phyloP scores from a whole-genome alignment of 1,140 invertebrate genomes.

The Adoxophyes honmai region DNA sequence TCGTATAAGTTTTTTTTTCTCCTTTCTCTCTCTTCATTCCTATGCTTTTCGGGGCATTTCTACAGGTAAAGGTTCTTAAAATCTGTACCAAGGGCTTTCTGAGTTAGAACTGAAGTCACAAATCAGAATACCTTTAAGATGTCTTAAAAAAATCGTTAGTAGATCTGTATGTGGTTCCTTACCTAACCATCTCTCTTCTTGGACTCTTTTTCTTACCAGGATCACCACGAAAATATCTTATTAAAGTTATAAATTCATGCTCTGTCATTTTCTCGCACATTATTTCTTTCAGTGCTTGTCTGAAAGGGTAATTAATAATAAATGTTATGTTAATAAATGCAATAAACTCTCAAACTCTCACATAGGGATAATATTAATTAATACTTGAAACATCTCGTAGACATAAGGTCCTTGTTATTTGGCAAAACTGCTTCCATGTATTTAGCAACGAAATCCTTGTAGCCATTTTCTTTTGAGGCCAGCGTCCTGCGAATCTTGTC shows the following conservation, averaged over 20 bases:
- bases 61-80: no score
- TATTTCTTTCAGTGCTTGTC: constrained; percentile 77
- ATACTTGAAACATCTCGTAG: constrained; percentile 78
- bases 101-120: no score
- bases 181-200: constrained; percentile 72
- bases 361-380: constrained; percentile 17
- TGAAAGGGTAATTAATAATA: constrained; percentile 33
- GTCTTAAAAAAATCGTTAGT: no score
- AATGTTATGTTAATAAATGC: no score
- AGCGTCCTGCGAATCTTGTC: constrained; percentile 81
- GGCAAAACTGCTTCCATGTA: constrained; percentile 77
- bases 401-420: constrained; percentile 64
- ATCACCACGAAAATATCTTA: constrained; percentile 80
- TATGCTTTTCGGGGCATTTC: no score
- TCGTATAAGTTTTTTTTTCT: no score
- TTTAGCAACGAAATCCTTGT: constrained; percentile 85
- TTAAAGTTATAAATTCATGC: constrained; percentile 87
- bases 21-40: no score
- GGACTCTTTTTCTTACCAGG: constrained; percentile 63
- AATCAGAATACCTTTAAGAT: no score
- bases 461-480: constrained; percentile 77
- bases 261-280: constrained; percentile 83
- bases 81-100: no score
- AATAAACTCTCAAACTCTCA: no score
- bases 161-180: background rate